phyloP scores from a whole-genome alignment of 2,888 invertebrate species.

The Tinea pellionella region DNA sequence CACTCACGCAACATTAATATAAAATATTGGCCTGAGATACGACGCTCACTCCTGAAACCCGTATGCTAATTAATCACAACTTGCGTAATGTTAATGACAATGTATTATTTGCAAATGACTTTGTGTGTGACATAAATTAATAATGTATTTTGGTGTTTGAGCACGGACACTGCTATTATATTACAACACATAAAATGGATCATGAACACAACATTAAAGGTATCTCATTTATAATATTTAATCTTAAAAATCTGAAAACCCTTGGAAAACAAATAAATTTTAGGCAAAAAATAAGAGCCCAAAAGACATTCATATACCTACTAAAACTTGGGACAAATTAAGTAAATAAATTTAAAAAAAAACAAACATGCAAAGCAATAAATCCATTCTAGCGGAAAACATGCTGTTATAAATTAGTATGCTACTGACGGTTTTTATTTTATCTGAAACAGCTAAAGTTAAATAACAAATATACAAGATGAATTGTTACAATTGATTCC shows the following conservation, averaged over 20 bases:
- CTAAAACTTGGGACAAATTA: neutral
- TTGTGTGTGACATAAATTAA: neutral
- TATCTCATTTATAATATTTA: neutral
- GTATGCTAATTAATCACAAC: neutral
- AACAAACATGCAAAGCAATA: neutral
- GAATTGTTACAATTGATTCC: neutral
- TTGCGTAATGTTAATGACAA: conserved; percentile 1
- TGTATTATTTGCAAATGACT: neutral
- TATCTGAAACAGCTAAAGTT: neutral
- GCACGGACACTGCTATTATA: neutral
- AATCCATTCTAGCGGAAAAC: neutral
- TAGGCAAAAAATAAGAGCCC: neutral
- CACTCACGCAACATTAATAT: neutral
- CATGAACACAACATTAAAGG: neutral
- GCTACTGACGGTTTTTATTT: neutral
- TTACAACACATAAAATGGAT: neutral
- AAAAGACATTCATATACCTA: neutral
- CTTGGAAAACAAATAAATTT: neutral
- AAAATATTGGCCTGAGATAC: neutral
- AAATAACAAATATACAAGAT: neutral
- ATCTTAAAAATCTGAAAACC: neutral
- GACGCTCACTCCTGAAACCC: neutral
- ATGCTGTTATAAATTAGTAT: neutral
- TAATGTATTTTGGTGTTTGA: neutral
- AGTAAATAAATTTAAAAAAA: too few species aligned